phyloP scores from a whole-genome alignment of 1,140 invertebrate species.

The Hypsibius dujardini region DNA sequence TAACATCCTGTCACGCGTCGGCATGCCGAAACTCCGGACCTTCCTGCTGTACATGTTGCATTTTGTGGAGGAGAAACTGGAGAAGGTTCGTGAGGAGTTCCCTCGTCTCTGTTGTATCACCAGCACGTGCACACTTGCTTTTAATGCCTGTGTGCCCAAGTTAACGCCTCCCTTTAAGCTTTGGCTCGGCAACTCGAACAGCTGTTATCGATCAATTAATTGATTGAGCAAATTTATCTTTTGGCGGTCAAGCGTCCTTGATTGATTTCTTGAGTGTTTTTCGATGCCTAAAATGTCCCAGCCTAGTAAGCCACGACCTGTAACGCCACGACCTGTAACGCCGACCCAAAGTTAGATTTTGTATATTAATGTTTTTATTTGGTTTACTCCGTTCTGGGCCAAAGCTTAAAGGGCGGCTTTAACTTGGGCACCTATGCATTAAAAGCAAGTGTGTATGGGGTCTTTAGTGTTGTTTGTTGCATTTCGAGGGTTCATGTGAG shows the following conservation, averaged over 20 bases:
- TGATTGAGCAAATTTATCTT: not conserved
- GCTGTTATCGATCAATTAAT: not conserved
- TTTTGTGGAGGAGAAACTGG: slow-evolving; percentile 6
- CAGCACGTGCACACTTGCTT: not conserved
- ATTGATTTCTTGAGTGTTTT: not conserved
- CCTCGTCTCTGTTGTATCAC: not conserved
- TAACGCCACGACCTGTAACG: too few species aligned
- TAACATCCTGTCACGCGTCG: not conserved
- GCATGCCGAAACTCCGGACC: not conserved
- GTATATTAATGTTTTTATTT: too few species aligned
- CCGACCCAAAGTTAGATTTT: too few species aligned
- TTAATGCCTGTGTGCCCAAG: not conserved
- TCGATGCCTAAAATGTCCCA: too few species aligned
- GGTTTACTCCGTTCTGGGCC: too few species aligned
- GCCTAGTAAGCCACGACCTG: too few species aligned
- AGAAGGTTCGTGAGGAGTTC: not conserved
- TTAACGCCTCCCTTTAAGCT: not conserved
- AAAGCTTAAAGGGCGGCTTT: too few species aligned
- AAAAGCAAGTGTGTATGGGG: too few species aligned
- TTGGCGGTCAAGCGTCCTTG: not conserved
- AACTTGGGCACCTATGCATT: too few species aligned
- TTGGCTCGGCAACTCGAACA: not conserved
- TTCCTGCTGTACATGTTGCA: not conserved
- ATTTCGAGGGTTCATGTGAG: too few species aligned
- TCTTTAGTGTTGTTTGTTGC: too few species aligned